phyloP scores from a whole-genome alignment of 1,140 invertebrate genomes.

The Dreissena polymorpha region DNA sequence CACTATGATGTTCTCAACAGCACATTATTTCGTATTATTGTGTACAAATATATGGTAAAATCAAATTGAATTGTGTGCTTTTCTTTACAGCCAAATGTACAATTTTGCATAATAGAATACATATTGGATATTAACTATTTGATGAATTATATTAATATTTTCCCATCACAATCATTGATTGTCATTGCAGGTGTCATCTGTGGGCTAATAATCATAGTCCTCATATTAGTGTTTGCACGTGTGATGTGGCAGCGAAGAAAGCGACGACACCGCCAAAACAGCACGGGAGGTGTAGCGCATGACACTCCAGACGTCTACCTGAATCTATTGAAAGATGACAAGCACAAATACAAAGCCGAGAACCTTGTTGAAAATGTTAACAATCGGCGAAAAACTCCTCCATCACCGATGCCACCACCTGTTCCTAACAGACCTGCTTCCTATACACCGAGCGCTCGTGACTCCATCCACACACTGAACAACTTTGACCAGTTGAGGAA shows the following conservation, averaged over 20 bases:
- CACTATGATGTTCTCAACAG: no score
- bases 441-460: conserved; percentile 89
- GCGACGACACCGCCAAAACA: conserved; percentile 52
- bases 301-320: conserved; percentile 79
- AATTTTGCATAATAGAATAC: no score
- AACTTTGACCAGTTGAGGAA: conserved; percentile 94
- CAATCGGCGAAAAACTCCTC: conserved; percentile 73
- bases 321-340: conserved; percentile 81
- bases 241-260: conserved; percentile 61
- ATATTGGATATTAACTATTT: no score
- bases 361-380: conserved; percentile 44
- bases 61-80: no score
- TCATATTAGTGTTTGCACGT: conserved; percentile 69
- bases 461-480: conserved; percentile 86
- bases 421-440: conserved; percentile 89
- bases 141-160: no score
- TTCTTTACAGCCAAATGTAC: no score
- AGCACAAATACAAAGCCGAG: conserved; percentile 55
- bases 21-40: no score
- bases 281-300: conserved; percentile 59
- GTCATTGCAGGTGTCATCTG: conserved; percentile 62
- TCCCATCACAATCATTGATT: no score
- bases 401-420: conserved; percentile 80
- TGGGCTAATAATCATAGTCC: conserved; percentile 65
- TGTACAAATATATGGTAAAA: no score